Conservation (phyloP, 2,113 vertebrate species). For the Zapornia atra region DNA sequence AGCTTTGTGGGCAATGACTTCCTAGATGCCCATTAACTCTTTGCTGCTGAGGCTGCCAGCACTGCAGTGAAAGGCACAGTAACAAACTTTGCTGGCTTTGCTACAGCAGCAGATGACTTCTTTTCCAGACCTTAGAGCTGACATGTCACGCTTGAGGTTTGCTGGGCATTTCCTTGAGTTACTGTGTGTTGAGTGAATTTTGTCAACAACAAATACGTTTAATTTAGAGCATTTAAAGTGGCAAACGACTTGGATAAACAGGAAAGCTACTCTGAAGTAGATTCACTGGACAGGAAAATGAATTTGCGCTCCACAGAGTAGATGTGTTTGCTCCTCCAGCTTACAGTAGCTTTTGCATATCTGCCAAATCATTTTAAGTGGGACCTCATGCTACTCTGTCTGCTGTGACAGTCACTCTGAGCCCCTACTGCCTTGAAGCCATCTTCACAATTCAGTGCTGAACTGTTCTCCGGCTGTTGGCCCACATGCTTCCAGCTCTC, state of each 20-base stretch:
- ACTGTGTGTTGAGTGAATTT: neutral
- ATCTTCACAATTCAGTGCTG: neutral
- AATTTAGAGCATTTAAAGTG: neutral
- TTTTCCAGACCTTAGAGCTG: neutral
- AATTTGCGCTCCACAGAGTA: neutral
- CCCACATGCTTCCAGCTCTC: fast-evolving
- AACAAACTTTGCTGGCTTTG: neutral
- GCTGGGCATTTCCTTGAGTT: neutral
- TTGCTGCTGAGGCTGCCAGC: neutral
- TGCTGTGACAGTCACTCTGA: neutral
- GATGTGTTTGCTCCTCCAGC: neutral
- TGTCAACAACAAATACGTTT: neutral
- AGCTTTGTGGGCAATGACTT: neutral
- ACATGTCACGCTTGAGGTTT: neutral
- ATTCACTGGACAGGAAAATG: neutral
- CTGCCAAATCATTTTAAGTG: neutral
- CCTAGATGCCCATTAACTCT: neutral
- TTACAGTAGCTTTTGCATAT: neutral
- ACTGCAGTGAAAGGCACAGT: neutral
- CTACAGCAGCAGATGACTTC: neutral
- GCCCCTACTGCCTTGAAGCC: neutral
- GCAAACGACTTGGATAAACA: neutral
- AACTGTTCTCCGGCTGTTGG: fast-evolving
- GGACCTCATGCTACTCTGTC: neutral
- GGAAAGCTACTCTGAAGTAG: neutral